Evolutionary conservation across 2,888 invertebrate genomes (phyloP), one percentile per base, ranked within the genome.

Genomic region (Pheosia gnoma): DNA sequence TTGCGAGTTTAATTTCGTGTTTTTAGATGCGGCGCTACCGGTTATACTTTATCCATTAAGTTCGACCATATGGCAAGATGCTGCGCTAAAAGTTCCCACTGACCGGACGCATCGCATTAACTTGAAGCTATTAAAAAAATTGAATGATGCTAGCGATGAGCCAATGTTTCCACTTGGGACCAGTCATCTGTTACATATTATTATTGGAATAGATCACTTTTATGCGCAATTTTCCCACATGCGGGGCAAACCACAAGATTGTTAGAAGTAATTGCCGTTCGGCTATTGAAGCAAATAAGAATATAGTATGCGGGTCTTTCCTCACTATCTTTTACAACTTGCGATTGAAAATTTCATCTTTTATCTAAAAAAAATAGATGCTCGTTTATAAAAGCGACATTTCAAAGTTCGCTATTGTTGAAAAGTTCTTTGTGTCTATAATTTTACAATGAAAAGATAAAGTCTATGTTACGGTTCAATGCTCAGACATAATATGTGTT

Each of bases 171-270:
- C 83, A 88, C 84, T 88, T 81, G 79, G 72, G 79, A 82, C 80
- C 63, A 77, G 73, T 72, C 77, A 81, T 75, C 39, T 78, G 72
- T 80, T 79, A 80, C 73, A 79, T 81, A 78, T 79, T 77, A 25
- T 85, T 89, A 87, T 89, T 88, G 87, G 85, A 89, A 87, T 82
- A 85, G 79, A 81, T 81, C 77, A 85, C 86, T 88, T 88, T 91
- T 89, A 89, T 84, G 85, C 82, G 86, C 86, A 87, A 89, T 89
- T 88, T 90, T 86, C 81, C 83, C 84, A 79, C 80, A 90, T 91
- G 90, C 91, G 90, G 90, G 90, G 85, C 80, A 77, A 86, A 88
- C 91, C 92, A 77, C 91, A 89, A 86, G 84, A 84, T 90, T 87
- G 86, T 91, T 92, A 90, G 88, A 88, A 85, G 81, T 91, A 91